Conservation (phyloP, 1,140 invertebrate species). For the Paralvinella palmiformis region DNA sequence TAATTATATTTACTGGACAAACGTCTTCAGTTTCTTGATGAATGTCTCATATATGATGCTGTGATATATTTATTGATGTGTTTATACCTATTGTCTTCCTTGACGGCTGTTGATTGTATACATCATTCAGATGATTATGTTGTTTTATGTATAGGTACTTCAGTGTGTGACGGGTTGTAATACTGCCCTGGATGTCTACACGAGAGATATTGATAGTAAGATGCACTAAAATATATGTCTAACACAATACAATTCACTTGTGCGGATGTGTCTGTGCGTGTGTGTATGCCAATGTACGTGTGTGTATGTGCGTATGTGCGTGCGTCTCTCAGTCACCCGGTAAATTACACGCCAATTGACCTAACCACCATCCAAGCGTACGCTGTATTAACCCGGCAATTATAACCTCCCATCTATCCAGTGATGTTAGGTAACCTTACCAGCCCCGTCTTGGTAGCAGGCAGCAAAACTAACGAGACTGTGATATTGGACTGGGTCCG, state of each 20-base stretch:
- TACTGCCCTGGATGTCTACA: slow-evolving; percentile 16
- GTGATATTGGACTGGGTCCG: slow-evolving; percentile 74
- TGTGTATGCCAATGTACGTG: too few species aligned
- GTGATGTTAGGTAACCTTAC: background rate
- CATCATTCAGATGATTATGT: background rate
- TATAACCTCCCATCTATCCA: background rate
- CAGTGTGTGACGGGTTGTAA: slow-evolving; percentile 15
- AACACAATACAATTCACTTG: background rate
- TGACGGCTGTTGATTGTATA: background rate
- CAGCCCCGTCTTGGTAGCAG: slow-evolving; percentile 65
- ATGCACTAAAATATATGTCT: slow-evolving; percentile 12
- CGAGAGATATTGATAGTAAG: slow-evolving; percentile 12
- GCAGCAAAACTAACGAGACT: slow-evolving; percentile 66
- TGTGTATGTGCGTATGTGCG: background rate
- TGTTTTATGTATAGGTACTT: slow-evolving; percentile 10
- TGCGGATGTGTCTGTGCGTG: too few species aligned
- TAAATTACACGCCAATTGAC: background rate
- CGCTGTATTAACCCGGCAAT: background rate
- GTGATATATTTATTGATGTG: background rate
- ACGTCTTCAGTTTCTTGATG: background rate
- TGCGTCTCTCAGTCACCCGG: background rate
- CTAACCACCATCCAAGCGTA: background rate
- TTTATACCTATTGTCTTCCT: background rate
- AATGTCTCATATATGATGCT: background rate
- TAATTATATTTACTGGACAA: background rate